Conservation (phyloP, 2,888 invertebrate species). For the Esperia sulphurella region DNA sequence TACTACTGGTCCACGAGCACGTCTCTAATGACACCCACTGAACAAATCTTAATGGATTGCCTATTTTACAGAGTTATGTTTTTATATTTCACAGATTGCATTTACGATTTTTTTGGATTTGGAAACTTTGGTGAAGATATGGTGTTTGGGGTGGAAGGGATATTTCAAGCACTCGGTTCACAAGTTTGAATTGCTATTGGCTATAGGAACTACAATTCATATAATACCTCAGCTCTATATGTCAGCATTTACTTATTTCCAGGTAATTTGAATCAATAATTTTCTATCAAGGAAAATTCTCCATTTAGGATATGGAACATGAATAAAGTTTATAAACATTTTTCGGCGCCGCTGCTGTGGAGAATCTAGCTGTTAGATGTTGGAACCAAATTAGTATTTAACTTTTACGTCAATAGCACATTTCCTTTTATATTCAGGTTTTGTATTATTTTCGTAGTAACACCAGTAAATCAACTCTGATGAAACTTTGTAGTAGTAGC, state of each 20-base stretch:
- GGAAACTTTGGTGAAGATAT: slow-evolving; percentile 97
- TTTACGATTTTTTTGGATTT: slow-evolving; percentile 97
- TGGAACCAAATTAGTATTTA: too few species aligned
- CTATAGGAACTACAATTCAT: slow-evolving; percentile 95
- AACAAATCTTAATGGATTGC: too few species aligned
- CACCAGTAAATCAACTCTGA: too few species aligned
- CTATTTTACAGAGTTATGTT: neutral
- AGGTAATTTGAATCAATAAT: slow-evolving; percentile 74
- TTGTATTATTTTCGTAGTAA: too few species aligned
- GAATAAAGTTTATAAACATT: too few species aligned
- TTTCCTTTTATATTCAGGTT: too few species aligned
- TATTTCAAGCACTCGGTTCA: slow-evolving; percentile 98
- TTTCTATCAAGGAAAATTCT: neutral
- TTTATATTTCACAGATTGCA: slow-evolving; percentile 81
- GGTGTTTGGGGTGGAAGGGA: slow-evolving; percentile 96
- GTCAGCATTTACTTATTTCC: slow-evolving; percentile 97
- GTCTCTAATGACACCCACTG: neutral
- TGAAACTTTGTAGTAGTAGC: too few species aligned
- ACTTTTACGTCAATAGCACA: too few species aligned
- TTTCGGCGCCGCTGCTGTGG: too few species aligned
- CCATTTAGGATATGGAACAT: too few species aligned
- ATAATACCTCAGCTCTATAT: slow-evolving; percentile 95
- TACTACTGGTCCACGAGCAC: too few species aligned
- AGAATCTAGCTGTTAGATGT: too few species aligned
- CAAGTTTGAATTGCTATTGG: slow-evolving; percentile 96